Base-by-base conservation (phyloP, 2,797 vertebrate species). In the Sciaenops ocellatus region DNA sequence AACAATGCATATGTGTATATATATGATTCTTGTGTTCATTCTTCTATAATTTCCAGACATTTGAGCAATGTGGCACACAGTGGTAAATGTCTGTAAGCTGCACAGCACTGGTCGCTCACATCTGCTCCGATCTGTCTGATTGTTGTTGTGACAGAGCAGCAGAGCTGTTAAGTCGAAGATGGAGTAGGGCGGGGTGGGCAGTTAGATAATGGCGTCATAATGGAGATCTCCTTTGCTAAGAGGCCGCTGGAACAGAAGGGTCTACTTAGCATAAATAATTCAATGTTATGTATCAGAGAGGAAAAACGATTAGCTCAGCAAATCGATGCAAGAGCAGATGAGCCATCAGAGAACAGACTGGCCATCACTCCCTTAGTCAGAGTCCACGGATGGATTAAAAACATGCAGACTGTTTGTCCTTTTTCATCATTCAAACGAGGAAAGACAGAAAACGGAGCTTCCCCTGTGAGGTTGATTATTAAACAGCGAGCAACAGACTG, bases 201-300 rank as follows among this genome's bases (percentile, higher is more conserved):
- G 80, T 85, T 70, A 69, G 88, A 89, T 91, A 89, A 92, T 85
- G 85, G 55, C 57, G 74, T 89, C 80, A 87, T 92, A 92, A 91
- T 89, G 87, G 89, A 89, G 83, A 89, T 81, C 82, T 92, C 78
- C 75, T 51, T 38, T 48, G 76, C 90, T 91, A 85, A 92, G 75
- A 90, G 85, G 88, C 71, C 61, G 34, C 76, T 75, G 87, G 76
- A 94, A 88, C 79, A 88, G 83, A 89, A 91, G 85, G 81, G 83
- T 65, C 88, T 91, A 92, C 89, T 94, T 94, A 93, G 86, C 93
- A 94, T 95, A 90, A 95, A 96, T 95, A 93, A 95, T 96, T 94
- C 89, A 95, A 81, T 73, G 87, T 91, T 94, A 89, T 94, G 93
- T 93, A 94, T 95, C 87, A 87, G 90, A 90, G 85, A 91, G 90